Evolutionary conservation across 2,113 vertebrate genomes (phyloP), one percentile per base, ranked within the genome.

Genomic region (Calidris pygmaea): DNA sequence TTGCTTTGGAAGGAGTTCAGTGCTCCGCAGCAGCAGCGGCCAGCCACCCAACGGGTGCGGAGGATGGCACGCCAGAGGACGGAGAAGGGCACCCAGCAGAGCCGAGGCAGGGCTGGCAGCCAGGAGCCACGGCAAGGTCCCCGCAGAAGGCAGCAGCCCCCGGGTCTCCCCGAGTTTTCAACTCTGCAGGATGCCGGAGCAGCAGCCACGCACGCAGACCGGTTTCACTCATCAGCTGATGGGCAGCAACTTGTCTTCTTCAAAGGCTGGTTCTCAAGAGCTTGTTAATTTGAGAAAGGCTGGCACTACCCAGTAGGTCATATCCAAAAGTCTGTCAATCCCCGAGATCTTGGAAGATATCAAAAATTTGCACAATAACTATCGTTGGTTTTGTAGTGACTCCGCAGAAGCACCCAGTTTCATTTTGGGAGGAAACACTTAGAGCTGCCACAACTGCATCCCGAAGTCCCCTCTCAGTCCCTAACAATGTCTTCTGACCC

Each of bases 151-250:
- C 52, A 80, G n/a, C 84, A 50, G 72, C 32, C 19, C 47, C n/a
- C 1, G 0, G 14, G 19, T 41, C n/a, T 79, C 71, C 35, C 9
- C 0, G 6, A 12, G 6, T 48, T 0, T 87, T 35, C 22, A 47
- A 26, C 52, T 27, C 81, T 37, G 29, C 59, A 32, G 59, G 63
- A 60, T 70, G 14, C 72, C 39, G 52, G 43, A 90, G 41, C 39
- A 39, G 30, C 30, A 39, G 47, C 34, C 71, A 35, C 0, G 2
- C 35, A 45, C 56, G 6, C 5, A 39, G 50, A 29, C 41, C 3
- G 1, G 24, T 21, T 52, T 68, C 81, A 29, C 55, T 39, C 26
- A 53, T 35, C 66, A 41, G 58, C 71, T 58, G 43, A 75, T 18
- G 77, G 90, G 41, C 74, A 89, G 41, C 65, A 41, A 29, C 82